These are phyloP conservation scores for Luperina nickerlii DNA, from an alignment of 2,888 invertebrate genomes.

Conservation along the genomic window DNA sequence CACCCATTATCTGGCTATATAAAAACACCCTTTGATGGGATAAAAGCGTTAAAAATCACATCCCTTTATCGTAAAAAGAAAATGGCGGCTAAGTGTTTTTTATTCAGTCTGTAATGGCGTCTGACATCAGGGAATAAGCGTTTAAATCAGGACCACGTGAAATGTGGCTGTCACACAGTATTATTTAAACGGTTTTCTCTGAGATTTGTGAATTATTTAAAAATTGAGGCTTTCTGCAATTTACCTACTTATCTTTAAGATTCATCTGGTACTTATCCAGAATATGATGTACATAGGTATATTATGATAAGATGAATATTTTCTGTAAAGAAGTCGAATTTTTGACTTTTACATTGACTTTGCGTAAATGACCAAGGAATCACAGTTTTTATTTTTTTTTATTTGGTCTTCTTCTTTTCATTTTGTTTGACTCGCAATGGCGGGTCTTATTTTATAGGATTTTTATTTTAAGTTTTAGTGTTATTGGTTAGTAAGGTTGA, in stretches of 20 bases:
- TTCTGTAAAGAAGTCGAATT: neutral
- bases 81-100: constrained; percentile 70
- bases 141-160: constrained; percentile 67
- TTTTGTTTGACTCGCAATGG: neutral
- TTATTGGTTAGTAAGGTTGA: neutral
- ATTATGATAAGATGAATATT: neutral
- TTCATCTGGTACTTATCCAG: neutral
- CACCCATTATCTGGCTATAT: constrained; percentile 25
- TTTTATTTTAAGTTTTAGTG: neutral
- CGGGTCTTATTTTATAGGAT: neutral
- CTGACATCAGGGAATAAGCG: constrained; percentile 65
- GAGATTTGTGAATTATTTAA: constrained; percentile 13
- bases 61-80: constrained; percentile 53
- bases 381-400: neutral
- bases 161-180: constrained; percentile 46
- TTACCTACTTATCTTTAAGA: neutral
- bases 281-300: neutral
- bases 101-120: constrained; percentile 69
- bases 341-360: neutral
- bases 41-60: constrained; percentile 56
- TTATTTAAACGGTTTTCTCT: constrained; percentile 24
- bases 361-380: neutral
- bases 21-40: constrained; percentile 43
- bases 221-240: neutral
- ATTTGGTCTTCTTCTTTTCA: neutral